These are phyloP conservation scores for Iguana delicatissima DNA, from an alignment of 2,797 vertebrate genomes.

Conservation along the genomic window DNA sequence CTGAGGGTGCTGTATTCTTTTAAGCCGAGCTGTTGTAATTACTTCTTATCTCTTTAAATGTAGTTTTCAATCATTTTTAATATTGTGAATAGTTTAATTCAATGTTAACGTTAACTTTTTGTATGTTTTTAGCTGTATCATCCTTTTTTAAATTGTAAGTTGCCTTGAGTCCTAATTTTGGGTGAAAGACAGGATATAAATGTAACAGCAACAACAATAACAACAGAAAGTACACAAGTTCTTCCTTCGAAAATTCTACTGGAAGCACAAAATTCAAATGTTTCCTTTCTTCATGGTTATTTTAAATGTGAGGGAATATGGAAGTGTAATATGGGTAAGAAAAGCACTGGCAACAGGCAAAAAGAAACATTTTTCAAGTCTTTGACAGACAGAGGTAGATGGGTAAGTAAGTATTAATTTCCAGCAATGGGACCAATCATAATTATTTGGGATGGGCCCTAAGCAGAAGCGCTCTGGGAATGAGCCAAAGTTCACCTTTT, in stretches of 20 bases:
- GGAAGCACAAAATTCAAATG: background rate
- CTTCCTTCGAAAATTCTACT: background rate
- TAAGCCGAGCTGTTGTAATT: too few species aligned
- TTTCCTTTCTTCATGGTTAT: background rate
- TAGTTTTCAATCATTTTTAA: too few species aligned
- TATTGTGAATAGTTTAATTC: too few species aligned
- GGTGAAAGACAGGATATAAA: too few species aligned
- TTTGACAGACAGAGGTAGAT: background rate
- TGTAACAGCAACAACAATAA: too few species aligned
- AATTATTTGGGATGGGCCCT: background rate
- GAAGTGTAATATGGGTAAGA: background rate
- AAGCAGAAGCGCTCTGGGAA: background rate
- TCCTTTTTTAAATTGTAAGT: too few species aligned
- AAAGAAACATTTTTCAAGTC: background rate
- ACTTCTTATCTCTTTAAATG: too few species aligned
- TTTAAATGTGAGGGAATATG: background rate
- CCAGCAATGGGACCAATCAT: background rate
- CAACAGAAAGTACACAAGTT: background rate
- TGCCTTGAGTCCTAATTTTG: too few species aligned
- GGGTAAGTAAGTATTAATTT: background rate
- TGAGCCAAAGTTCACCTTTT: background rate
- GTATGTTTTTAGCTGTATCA: too few species aligned
- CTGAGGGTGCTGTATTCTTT: too few species aligned
- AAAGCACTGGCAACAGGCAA: background rate
- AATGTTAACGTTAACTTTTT: too few species aligned